phyloP scores from a whole-genome alignment of 2,888 invertebrate genomes.

The Acanthococcus lagerstroemiae region DNA sequence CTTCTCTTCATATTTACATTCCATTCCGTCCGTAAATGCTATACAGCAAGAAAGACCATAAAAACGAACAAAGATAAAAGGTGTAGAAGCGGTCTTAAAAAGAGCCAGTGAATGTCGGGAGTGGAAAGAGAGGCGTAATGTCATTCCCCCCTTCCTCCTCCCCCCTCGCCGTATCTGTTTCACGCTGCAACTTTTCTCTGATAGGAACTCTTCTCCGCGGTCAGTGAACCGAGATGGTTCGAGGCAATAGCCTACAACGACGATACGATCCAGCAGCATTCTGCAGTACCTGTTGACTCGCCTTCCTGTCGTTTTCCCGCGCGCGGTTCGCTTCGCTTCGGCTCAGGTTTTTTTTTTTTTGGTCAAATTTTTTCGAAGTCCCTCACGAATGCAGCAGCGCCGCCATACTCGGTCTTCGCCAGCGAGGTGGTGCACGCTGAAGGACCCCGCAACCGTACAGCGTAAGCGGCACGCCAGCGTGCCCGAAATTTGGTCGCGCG shows the following conservation, averaged over 20 bases:
- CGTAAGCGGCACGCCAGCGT: neutral
- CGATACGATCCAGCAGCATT: conserved; percentile 26
- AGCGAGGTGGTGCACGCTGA: neutral
- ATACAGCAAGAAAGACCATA: conserved; percentile 22
- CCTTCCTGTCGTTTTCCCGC: conserved; percentile 20
- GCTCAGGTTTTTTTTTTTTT: neutral
- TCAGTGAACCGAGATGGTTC: conserved; percentile 29
- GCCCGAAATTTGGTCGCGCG: neutral
- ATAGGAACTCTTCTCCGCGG: conserved; percentile 26
- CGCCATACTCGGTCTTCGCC: neutral
- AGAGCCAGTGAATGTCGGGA: conserved; percentile 20
- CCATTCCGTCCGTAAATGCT: conserved; percentile 19
- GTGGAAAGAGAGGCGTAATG: conserved; percentile 14
- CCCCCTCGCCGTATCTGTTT: neutral
- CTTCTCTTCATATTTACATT: conserved; percentile 24
- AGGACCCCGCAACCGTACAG: neutral
- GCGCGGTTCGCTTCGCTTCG: conserved; percentile 11
- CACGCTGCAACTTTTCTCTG: conserved; percentile 28
- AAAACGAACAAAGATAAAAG: conserved; percentile 29
- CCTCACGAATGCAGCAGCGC: conserved; percentile 14
- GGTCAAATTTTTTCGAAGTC: neutral
- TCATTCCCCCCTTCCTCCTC: conserved; percentile 3
- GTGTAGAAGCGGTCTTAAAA: conserved; percentile 27
- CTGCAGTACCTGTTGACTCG: conserved; percentile 30
- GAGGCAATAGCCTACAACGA: conserved; percentile 30